Evolutionary conservation across 2,113 vertebrate genomes (phyloP), one percentile per base, ranked within the genome.

Genomic region (Thinocorus orbignyianus): DNA sequence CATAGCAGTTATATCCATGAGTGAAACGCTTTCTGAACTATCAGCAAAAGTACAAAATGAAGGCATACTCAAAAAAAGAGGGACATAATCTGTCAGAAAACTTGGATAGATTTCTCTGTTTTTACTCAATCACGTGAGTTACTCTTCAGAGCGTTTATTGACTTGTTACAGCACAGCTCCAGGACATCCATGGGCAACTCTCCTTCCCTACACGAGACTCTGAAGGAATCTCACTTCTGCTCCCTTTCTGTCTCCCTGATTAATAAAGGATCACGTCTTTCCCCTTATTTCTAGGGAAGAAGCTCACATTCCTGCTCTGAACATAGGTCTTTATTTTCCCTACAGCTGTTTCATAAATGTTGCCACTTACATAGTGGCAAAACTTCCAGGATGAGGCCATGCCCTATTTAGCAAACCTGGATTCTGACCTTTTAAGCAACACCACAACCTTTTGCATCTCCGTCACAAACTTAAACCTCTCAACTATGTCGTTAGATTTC

Each of bases 311-410:
- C 13, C 18, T 26, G 17, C 42, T 72, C 39, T 13, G 4, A 77
- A 61, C 4, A 28, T 1, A 17, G 88, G 13, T 64, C n/a, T 48
- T 49, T 26, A 7, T 20, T 84, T 39, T 60, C 73, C 23, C 48
- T 74, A 24, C 17, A 0, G 0, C 24, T 31, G 7, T 76, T 90
- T 79, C 30, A 20, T 65, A 84, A 88, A 44, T 2, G 0, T 15
- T 76, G 28, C 6, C 41, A 13, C 15, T 57, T 41, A 33, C 48
- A 22, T 31, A n/a, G 26, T 68, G 48, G 39, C 24, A 58, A 66
- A 90, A 30, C 17, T 46, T 20, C 9, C n/a, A 42, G 54, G 23
- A 37, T 26, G 71, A 93, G 24, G 26, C 33, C 8, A 9, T 58
- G 15, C 11, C 13, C 17, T 31, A 1, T 46, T 42, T 37, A 41